Evolutionary conservation across 2,888 invertebrate genomes (phyloP), one percentile per base, ranked within the genome.

Genomic region (Macaria notata): DNA sequence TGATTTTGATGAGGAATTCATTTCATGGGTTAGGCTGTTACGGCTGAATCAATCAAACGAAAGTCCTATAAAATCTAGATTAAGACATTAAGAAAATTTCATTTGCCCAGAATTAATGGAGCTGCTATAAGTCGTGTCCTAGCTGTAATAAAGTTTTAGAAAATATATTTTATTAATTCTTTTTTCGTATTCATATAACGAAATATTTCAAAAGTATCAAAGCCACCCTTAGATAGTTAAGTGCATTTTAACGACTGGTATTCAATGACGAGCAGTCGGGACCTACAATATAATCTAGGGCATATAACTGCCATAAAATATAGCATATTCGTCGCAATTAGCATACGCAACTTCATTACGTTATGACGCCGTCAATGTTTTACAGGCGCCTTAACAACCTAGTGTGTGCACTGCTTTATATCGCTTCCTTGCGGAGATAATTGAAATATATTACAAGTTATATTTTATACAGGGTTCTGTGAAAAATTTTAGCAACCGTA

Each of bases 241-340:
- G 19, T 19, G 19, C 2, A 19, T 19, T 19, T 19, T 19, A 19
- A 19, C 19, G 19, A 19, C 19, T 19, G 19, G 2, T 19, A 19
- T 19, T 19, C 19, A 19, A 1, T 19, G 19, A 19, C 19, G 19
- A 19, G 2, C 19, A 19, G 19, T 1, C 19, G 19, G 19, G 19
- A 49, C 54, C 41, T 43, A 56, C 50, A 54, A 45, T 48, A 62
- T 58, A 61, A 62, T 62, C 59, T 54, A 57, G 56, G 61, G 59
- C 54, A 59, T 66, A 62, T 62, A 64, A 63, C 43, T 56, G 48
- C 50, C 46, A 56, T 61, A 59, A 63, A 55, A 58, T 56, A 46
- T 58, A 54, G 52, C 64, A 69, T 69, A 66, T 68, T 70, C 69
- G 69, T 73, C 59, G 71, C 73, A 79, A 78, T 79, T 77, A 79